Evolutionary conservation across 2,113 vertebrate species (phyloP).

Genomic region (Sinocyclocheilus anshuiensis): DNA sequence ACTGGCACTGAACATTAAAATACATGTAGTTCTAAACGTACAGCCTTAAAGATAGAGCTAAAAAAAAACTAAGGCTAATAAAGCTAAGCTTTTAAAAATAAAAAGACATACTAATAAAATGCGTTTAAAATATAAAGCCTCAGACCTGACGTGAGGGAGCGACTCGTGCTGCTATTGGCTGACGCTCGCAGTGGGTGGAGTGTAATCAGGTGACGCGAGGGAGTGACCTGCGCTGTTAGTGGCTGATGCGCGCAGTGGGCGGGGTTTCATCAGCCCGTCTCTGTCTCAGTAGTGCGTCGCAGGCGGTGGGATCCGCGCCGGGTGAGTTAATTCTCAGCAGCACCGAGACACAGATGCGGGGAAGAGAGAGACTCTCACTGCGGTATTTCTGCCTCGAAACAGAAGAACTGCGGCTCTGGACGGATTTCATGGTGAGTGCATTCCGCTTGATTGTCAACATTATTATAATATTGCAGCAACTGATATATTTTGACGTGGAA

Average conservation of each 20-base stretch:
- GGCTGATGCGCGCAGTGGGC: conserved; percentile 21
- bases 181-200: not conserved
- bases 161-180: conserved; percentile 65
- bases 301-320: not conserved
- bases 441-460: not conserved
- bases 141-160: not conserved
- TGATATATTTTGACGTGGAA: not conserved
- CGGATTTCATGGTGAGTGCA: conserved; percentile 72
- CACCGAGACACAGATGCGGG: conserved; percentile 17
- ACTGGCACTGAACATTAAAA: not conserved
- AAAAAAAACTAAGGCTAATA: not conserved
- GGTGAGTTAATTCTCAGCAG: not conserved
- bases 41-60: not conserved
- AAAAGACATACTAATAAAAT: not conserved
- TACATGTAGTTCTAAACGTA: not conserved
- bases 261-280: conserved; percentile 11
- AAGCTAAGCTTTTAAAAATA: not conserved
- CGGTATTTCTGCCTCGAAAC: conserved; percentile 48
- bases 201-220: not conserved
- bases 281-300: conserved; percentile 70
- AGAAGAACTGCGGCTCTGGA: conserved; percentile 53
- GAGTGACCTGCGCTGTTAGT: conserved; percentile 27
- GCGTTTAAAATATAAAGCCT: not conserved
- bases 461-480: too few species aligned
- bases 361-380: not conserved